Evolutionary conservation across 2,888 invertebrate species (phyloP).

Genomic region (Hypercompe scribonia): DNA sequence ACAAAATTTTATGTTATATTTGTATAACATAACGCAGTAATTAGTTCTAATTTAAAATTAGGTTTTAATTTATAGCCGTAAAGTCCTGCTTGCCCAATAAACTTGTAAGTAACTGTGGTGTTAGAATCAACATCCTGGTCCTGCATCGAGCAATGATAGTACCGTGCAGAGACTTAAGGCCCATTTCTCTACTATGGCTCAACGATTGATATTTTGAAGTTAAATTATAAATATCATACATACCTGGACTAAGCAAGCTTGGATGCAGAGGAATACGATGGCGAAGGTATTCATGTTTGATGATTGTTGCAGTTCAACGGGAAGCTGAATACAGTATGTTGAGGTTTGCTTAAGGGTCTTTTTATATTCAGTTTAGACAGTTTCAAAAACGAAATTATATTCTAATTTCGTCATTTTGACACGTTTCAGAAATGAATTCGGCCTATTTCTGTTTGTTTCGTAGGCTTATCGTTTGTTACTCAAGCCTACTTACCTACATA

Average conservation of each 20-base stretch:
- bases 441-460: not conserved
- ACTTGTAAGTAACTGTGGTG: too few species aligned
- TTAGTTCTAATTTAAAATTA: too few species aligned
- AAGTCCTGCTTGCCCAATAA: too few species aligned
- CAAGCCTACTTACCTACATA: not conserved
- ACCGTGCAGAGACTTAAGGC: too few species aligned
- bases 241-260: slow-evolving; percentile 61
- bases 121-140: too few species aligned
- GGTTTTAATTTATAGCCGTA: too few species aligned
- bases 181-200: too few species aligned
- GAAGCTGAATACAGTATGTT: slow-evolving; percentile 1
- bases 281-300: slow-evolving; percentile 46
- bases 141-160: too few species aligned
- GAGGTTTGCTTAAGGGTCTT: not conserved
- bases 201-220: too few species aligned
- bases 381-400: not conserved
- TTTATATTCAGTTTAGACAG: not conserved
- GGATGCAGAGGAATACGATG: slow-evolving; percentile 55
- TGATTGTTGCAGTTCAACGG: not conserved
- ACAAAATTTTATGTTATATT: too few species aligned
- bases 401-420: not conserved
- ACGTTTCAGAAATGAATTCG: not conserved
- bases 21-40: too few species aligned
- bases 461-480: not conserved
- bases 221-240: not conserved